phyloP scores from a whole-genome alignment of 2,113 vertebrate species.

The Cynoglossus semilaevis region DNA sequence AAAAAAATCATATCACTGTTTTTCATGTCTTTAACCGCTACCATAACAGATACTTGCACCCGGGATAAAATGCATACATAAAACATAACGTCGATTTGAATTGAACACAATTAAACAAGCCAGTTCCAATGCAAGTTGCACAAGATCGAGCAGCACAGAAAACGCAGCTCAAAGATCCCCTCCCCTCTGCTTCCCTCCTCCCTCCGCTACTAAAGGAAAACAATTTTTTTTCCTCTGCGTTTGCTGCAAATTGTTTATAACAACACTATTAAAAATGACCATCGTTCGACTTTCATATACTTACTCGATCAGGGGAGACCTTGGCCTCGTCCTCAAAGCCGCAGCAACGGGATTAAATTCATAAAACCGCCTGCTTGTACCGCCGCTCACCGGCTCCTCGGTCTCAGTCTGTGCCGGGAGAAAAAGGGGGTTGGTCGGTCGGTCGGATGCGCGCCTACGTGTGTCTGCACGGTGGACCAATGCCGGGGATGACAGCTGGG shows the following conservation, averaged over 20 bases:
- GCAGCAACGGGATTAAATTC: background rate
- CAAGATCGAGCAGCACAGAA: too few relatives aligned
- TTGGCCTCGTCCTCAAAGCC: constrained; percentile 1
- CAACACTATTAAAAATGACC: too few relatives aligned
- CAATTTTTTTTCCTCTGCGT: background rate
- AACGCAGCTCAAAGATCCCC: too few relatives aligned
- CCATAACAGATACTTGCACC: too few relatives aligned
- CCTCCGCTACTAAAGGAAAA: too few relatives aligned
- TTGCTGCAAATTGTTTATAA: background rate
- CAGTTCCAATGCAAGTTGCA: too few relatives aligned
- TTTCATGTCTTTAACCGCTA: too few relatives aligned
- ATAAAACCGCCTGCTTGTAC: constrained; percentile 28
- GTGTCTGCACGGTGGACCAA: constrained; percentile 55
- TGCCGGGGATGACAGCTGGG: constrained; percentile 70
- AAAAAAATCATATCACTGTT: too few relatives aligned
- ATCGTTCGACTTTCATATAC: background rate
- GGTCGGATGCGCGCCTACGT: constrained; percentile 62
- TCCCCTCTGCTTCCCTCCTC: too few relatives aligned
- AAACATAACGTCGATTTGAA: too few relatives aligned
- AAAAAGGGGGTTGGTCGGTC: constrained; percentile 55
- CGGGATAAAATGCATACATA: too few relatives aligned
- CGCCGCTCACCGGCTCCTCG: constrained; percentile 54
- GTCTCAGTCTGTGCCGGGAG: constrained; percentile 28
- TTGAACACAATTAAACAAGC: too few relatives aligned
- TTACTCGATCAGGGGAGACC: constrained; percentile 28